Evolutionary conservation across 2,888 invertebrate species (phyloP).

Genomic region (Ennomos quercinarius): DNA sequence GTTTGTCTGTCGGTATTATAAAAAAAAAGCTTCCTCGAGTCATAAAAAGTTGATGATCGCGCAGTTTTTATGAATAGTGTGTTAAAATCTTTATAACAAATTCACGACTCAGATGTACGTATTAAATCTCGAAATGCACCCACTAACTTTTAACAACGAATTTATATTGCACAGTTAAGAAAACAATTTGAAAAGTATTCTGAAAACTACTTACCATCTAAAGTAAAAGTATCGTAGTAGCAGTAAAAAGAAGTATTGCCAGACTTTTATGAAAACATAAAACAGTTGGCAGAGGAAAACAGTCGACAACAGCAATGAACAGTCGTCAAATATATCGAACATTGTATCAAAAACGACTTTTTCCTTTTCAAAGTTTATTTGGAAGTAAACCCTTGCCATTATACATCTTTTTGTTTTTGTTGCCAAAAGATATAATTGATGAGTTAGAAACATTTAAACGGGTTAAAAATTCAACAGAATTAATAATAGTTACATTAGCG

Average conservation of each 20-base stretch:
- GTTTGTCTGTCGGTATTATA: too few species aligned
- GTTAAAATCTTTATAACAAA: slow-evolving; percentile 4
- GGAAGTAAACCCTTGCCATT: too few species aligned
- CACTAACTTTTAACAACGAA: slow-evolving; percentile 1
- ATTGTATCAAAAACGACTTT: slow-evolving; percentile 12
- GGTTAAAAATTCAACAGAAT: too few species aligned
- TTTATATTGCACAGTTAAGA: slow-evolving; percentile 13
- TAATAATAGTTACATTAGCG: too few species aligned
- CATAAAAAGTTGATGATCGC: neutral
- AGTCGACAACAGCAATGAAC: slow-evolving; percentile 22
- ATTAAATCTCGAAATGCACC: slow-evolving; percentile 1
- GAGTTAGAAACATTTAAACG: too few species aligned
- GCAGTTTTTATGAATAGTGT: neutral
- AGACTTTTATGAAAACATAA: slow-evolving; percentile 38
- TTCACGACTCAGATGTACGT: neutral
- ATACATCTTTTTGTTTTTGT: too few species aligned
- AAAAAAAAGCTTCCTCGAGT: too few species aligned
- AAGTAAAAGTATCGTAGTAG: slow-evolving; percentile 27
- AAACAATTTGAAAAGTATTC: slow-evolving; percentile 24
- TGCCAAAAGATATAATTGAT: too few species aligned
- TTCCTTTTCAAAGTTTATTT: too few species aligned
- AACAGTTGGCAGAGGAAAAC: slow-evolving; percentile 30
- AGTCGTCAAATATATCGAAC: slow-evolving; percentile 21
- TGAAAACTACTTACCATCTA: slow-evolving; percentile 22
- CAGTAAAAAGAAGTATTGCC: slow-evolving; percentile 29